A percentile compares a stretch with the other conserved stretches of the same genome.
phyloP scores from a whole-genome alignment of 2,797 vertebrate species.

The Phoebastria nigripes region DNA sequence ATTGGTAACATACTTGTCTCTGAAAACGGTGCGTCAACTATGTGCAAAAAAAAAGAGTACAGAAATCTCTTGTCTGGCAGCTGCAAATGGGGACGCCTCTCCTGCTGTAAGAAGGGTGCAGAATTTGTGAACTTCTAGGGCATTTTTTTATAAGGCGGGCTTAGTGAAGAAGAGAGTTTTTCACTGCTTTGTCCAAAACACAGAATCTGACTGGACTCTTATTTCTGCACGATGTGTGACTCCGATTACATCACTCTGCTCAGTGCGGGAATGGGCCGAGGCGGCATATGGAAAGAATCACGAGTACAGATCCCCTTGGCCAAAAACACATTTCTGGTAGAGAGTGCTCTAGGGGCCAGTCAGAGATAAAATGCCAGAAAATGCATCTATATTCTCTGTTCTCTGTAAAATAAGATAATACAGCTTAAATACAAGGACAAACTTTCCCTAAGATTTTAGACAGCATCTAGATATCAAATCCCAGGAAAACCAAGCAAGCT shows the following conservation, averaged over 20 bases:
- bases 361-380: constrained; percentile 37
- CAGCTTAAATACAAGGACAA: background rate
- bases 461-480: background rate
- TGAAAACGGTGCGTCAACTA: background rate
- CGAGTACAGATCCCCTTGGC: background rate
- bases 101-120: background rate
- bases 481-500: background rate
- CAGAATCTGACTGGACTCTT: background rate
- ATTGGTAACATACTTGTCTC: background rate
- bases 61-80: background rate
- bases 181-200: background rate
- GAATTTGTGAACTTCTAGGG: background rate
- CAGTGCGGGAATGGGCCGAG: background rate
- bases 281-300: constrained; percentile 59
- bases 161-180: background rate
- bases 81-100: fast-evolving
- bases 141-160: background rate
- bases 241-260: constrained; percentile 4
- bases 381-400: background rate
- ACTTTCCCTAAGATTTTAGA: background rate
- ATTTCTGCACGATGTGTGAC: background rate
- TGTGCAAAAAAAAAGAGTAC: background rate
- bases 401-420: background rate
- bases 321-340: background rate
- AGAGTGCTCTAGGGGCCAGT: background rate